These are phyloP conservation scores for Dromaius novaehollandiae DNA, from an alignment of 2,113 vertebrate genomes.

Conservation along the genomic window DNA sequence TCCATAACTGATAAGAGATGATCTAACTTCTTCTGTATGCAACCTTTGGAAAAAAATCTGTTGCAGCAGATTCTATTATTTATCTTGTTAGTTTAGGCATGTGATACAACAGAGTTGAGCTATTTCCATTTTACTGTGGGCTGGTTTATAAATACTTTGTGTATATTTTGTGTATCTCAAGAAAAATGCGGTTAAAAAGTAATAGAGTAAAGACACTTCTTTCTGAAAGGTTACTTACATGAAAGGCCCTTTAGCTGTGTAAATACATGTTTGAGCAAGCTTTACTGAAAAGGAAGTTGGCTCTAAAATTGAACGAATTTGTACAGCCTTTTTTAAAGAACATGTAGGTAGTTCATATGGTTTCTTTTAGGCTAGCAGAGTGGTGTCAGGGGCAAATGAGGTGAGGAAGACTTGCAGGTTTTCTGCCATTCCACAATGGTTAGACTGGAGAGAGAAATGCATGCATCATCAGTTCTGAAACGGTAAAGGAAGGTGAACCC, in stretches of 20 bases:
- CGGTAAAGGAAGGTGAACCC: not conserved
- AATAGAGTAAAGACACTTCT: not conserved
- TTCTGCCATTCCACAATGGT: not conserved
- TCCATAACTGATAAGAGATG: not conserved
- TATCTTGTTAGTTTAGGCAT: not conserved
- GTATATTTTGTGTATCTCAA: not conserved
- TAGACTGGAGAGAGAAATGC: not conserved
- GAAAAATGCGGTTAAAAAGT: not conserved
- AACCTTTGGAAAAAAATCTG: not conserved
- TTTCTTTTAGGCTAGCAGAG: not conserved
- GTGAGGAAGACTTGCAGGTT: not conserved
- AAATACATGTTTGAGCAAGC: not conserved
- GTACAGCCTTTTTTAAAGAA: not conserved
- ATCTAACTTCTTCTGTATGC: not conserved
- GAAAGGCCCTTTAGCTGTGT: not conserved
- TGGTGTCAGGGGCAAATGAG: not conserved
- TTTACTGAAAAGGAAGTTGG: not conserved
- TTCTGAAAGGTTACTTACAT: not conserved
- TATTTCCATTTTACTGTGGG: not conserved
- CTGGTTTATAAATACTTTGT: not conserved
- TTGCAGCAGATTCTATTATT: not conserved
- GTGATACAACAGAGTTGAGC: not conserved
- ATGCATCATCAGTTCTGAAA: not conserved
- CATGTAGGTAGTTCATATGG: not conserved
- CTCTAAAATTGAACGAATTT: not conserved